Percentiles rank a stretch among this genome's conserved stretches.
Conservation (phyloP, 2,113 vertebrate genomes). For the Mungos mungo region DNA sequence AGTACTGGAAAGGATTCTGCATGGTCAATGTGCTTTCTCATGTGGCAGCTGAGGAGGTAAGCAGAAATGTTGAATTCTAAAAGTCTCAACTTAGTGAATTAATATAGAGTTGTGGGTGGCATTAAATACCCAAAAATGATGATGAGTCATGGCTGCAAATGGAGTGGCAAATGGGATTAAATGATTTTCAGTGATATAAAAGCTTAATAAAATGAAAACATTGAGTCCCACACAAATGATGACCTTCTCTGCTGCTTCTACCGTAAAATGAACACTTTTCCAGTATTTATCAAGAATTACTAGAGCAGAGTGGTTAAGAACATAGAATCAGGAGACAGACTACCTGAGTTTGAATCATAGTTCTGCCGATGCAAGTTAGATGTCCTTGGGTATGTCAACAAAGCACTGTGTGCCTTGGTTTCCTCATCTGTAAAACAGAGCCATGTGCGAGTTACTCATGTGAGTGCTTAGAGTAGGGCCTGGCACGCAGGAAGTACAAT, state of each 20-base stretch:
- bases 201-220: slow-evolving; percentile 48
- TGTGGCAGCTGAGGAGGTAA: slow-evolving; percentile 52
- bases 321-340: not conserved
- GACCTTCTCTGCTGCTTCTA: not conserved
- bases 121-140: not conserved
- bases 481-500: not conserved
- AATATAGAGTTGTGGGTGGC: slow-evolving; percentile 9
- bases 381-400: not conserved
- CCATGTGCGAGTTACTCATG: not conserved
- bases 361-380: not conserved
- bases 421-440: not conserved
- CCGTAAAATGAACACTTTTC: not conserved
- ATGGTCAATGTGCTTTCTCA: slow-evolving; percentile 50
- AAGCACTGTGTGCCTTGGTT: not conserved
- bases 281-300: not conserved
- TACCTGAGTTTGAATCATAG: not conserved
- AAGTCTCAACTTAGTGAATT: slow-evolving; percentile 52
- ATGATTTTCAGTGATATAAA: slow-evolving; percentile 33
- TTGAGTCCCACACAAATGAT: not conserved
- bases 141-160: not conserved
- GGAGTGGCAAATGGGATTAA: slow-evolving; percentile 34
- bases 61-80: not conserved
- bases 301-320: not conserved
- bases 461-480: not conserved
- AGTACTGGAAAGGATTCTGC: slow-evolving; percentile 43